These are phyloP conservation scores for Brenthis hecate DNA, from an alignment of 2,888 invertebrate species.

Conservation along the genomic window DNA sequence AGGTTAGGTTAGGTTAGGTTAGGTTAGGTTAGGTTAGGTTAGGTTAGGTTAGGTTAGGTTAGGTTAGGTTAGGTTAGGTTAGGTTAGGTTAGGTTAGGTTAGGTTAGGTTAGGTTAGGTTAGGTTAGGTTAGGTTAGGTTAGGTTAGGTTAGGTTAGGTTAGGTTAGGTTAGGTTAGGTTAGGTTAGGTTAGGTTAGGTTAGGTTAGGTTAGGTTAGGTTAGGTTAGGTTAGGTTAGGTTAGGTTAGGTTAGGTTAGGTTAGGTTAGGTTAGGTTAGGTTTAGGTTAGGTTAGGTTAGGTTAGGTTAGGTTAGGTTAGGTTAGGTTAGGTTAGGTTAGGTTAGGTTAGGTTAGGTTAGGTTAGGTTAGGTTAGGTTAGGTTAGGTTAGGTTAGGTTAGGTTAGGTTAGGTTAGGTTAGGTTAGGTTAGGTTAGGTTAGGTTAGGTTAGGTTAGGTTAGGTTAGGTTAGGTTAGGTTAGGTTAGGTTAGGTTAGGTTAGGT, in stretches of 20 bases:
- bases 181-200: constrained; percentile 11
- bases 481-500: constrained; percentile 35
- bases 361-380: constrained; percentile 11
- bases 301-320: constrained; percentile 9
- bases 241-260: constrained; percentile 11
- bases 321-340: constrained; percentile 20
- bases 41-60: constrained; percentile 10
- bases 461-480: constrained; percentile 36
- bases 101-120: constrained; percentile 11
- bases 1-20: constrained; percentile 11
- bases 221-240: constrained; percentile 11
- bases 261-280: constrained; percentile 10
- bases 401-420: constrained; percentile 10
- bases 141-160: constrained; percentile 11
- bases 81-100: constrained; percentile 11
- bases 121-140: constrained; percentile 11
- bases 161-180: constrained; percentile 10
- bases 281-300: constrained; percentile 9
- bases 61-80: constrained; percentile 11
- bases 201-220: constrained; percentile 9
- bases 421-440: constrained; percentile 9
- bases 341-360: constrained; percentile 26
- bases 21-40: constrained; percentile 11
- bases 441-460: constrained; percentile 11
- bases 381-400: constrained; percentile 9